phyloP scores from a whole-genome alignment of 2,113 vertebrate genomes.

The Onychostoma macrolepis region DNA sequence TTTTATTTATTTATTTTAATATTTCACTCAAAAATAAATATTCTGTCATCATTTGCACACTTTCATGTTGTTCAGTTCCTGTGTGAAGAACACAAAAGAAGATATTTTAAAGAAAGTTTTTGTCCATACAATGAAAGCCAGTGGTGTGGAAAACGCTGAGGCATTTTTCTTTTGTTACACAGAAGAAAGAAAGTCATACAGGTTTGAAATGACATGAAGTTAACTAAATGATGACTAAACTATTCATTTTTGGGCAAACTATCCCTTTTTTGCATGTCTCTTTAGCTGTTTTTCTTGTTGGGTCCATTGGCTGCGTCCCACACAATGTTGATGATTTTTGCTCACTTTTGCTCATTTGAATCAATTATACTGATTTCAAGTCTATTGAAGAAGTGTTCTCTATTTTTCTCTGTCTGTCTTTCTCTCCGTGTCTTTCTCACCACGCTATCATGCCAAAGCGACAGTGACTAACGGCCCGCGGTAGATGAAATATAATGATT shows the following conservation, averaged over 20 bases:
- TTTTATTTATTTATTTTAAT: not conserved
- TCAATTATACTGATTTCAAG: not conserved
- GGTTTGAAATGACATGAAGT: not conserved
- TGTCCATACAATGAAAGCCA: not conserved
- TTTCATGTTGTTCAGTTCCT: not conserved
- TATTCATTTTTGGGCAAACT: not conserved
- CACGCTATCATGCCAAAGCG: constrained; percentile 45
- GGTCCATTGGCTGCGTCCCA: not conserved
- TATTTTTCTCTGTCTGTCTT: constrained; percentile 20
- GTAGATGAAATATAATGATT: constrained; percentile 63
- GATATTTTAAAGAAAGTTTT: not conserved
- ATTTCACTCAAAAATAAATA: not conserved
- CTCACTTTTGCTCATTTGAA: not conserved
- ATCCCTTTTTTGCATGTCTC: not conserved
- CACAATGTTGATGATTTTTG: not conserved
- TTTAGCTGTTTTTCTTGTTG: not conserved
- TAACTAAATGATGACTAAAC: not conserved
- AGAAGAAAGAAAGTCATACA: not conserved
- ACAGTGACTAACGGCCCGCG: constrained; percentile 71
- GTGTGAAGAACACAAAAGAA: not conserved
- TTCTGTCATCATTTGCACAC: not conserved
- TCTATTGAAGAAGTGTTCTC: constrained; percentile 1
- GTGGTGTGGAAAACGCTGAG: not conserved
- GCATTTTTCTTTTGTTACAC: not conserved
- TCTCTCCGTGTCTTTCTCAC: not conserved